phyloP scores from a whole-genome alignment of 1,140 invertebrate species.

The Aphidius gifuensis region DNA sequence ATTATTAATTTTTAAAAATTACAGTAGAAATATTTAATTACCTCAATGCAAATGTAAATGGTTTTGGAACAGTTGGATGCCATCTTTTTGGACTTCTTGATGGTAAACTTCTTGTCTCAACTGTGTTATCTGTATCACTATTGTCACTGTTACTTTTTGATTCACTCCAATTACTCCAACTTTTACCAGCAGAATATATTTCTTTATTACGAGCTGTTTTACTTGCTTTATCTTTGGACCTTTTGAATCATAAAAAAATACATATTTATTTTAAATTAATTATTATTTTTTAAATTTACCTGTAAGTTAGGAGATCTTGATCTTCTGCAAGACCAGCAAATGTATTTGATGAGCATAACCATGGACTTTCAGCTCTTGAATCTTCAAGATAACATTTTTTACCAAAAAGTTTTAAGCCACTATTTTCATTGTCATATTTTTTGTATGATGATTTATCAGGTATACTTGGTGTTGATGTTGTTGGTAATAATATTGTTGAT shows the following conservation, averaged over 20 bases:
- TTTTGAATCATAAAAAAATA: constrained; percentile 17
- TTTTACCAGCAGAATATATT: constrained; percentile 38
- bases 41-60: constrained; percentile 57
- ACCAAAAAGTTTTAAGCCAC: constrained; percentile 43
- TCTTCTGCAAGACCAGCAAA: constrained; percentile 44
- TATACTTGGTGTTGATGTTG: constrained; percentile 3
- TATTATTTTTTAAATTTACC: constrained; percentile 26
- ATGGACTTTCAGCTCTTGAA: constrained; percentile 39
- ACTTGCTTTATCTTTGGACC: constrained; percentile 39
- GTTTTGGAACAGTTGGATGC: constrained; percentile 61
- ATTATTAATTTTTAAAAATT: neutral
- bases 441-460: constrained; percentile 18
- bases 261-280: neutral
- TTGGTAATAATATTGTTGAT: neutral
- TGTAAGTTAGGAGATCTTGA: constrained; percentile 45
- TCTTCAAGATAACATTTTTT: constrained; percentile 47
- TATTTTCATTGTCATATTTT: constrained; percentile 24
- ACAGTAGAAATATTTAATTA: constrained; percentile 8
- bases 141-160: constrained; percentile 41
- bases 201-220: constrained; percentile 43
- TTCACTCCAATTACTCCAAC: constrained; percentile 42
- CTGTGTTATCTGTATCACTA: constrained; percentile 40
- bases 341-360: constrained; percentile 36
- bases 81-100: constrained; percentile 43
- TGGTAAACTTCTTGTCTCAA: constrained; percentile 48